phyloP scores from a whole-genome alignment of 2,888 invertebrate genomes.

The Aplocera efformata region DNA sequence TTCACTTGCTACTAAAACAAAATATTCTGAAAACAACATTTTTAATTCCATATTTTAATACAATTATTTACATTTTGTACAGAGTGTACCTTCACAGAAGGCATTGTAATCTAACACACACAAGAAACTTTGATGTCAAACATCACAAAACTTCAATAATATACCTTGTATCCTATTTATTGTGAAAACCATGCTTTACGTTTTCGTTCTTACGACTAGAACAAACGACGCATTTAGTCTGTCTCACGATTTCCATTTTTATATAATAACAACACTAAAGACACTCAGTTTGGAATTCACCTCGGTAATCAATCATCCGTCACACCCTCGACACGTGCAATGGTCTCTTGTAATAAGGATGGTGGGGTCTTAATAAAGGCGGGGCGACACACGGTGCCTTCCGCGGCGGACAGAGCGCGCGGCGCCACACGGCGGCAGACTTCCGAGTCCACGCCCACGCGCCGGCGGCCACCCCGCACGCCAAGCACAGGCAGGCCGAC shows the following conservation, averaged over 20 bases:
- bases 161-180: too few species aligned
- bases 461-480: constrained; percentile 83
- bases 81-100: constrained; percentile 76
- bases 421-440: constrained; percentile 83
- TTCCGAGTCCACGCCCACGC: constrained; percentile 83
- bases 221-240: too few species aligned
- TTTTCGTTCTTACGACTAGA: neutral
- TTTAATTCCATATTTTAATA: constrained; percentile 46
- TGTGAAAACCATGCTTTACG: neutral
- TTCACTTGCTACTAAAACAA: constrained; percentile 40
- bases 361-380: constrained; percentile 57
- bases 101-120: constrained; percentile 49
- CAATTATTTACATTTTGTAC: constrained; percentile 69
- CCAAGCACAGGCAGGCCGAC: constrained; percentile 81
- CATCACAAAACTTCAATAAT: constrained; percentile 19
- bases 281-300: neutral
- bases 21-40: constrained; percentile 61
- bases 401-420: constrained; percentile 70
- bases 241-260: too few species aligned
- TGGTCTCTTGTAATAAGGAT: constrained; percentile 67
- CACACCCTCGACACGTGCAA: constrained; percentile 69
- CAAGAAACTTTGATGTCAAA: constrained; percentile 28
- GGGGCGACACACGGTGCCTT: constrained; percentile 59
- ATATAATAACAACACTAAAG: too few species aligned
- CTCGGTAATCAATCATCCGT: constrained; percentile 20